Percentiles rank a stretch among this genome's conserved stretches.
These are phyloP conservation scores for Adelphocoris suturalis DNA, from an alignment of 2,888 invertebrate species.

Conservation along the genomic window DNA sequence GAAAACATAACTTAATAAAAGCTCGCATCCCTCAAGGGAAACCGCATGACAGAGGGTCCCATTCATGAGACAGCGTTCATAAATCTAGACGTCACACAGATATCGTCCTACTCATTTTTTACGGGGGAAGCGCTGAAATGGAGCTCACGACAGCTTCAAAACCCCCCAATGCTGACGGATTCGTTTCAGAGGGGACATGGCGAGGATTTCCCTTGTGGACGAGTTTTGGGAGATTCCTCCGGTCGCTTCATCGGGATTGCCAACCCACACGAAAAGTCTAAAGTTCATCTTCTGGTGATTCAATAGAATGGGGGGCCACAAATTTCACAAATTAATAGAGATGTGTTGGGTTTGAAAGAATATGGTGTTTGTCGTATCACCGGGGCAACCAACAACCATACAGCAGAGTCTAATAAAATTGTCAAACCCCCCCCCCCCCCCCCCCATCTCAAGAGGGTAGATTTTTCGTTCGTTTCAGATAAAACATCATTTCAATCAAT, in stretches of 20 bases:
- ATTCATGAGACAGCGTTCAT: conserved; percentile 32
- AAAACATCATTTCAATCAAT: too few species aligned
- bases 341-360: too few species aligned
- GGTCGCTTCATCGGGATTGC: background rate
- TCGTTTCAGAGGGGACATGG: background rate
- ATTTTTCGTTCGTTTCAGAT: too few species aligned
- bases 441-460: too few species aligned
- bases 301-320: too few species aligned
- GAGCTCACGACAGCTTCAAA: background rate
- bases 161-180: background rate
- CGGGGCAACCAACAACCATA: too few species aligned
- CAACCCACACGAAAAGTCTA: too few species aligned
- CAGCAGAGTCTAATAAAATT: too few species aligned
- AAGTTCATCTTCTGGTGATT: too few species aligned
- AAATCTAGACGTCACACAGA: conserved; percentile 27
- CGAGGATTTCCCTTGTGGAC: background rate
- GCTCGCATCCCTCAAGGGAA: conserved; percentile 17
- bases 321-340: too few species aligned
- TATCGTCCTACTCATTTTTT: conserved; percentile 24
- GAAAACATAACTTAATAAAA: background rate
- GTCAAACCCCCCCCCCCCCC: too few species aligned
- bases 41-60: conserved; percentile 21
- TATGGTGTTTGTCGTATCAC: too few species aligned
- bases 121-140: conserved; percentile 19
- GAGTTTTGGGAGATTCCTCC: background rate